Evolutionary conservation across 1,140 invertebrate genomes (phyloP).

Genomic region (Pseudomyrmex flavicornis): DNA sequence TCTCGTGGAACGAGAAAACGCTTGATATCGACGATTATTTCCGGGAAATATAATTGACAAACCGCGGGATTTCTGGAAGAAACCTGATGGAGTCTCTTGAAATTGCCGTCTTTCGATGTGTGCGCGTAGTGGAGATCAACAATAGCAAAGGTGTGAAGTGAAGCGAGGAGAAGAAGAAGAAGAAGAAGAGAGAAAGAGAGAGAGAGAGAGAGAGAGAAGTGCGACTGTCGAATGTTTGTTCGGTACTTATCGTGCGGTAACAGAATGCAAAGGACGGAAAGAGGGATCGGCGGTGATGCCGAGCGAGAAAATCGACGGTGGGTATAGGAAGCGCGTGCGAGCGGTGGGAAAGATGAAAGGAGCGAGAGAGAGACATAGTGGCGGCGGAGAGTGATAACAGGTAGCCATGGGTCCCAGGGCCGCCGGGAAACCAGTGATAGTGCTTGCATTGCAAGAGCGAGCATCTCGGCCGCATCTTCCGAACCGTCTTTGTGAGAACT

Average conservation of each 20-base stretch:
- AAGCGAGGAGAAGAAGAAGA: background rate
- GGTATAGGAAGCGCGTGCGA: slow-evolving; percentile 5
- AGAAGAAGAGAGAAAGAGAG: slow-evolving; percentile 39
- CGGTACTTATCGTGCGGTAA: slow-evolving; percentile 69
- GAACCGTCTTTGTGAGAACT: background rate
- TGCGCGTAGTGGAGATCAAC: slow-evolving; percentile 24
- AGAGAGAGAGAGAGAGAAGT: slow-evolving; percentile 61
- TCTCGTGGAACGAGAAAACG: background rate
- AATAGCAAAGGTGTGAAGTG: slow-evolving; percentile 18
- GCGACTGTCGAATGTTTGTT: slow-evolving; percentile 68
- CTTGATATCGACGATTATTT: slow-evolving; percentile 38
- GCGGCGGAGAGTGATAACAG: slow-evolving; percentile 76
- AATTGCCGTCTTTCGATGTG: slow-evolving; percentile 47
- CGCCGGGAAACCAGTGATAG: slow-evolving; percentile 76
- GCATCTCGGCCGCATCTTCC: slow-evolving; percentile 60
- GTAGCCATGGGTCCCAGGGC: slow-evolving; percentile 72
- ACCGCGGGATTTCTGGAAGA: slow-evolving; percentile 15
- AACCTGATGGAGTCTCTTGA: background rate
- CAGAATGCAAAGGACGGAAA: slow-evolving; percentile 56
- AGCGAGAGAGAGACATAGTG: slow-evolving; percentile 50
- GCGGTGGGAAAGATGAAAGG: slow-evolving; percentile 49
- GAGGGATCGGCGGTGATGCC: slow-evolving; percentile 40
- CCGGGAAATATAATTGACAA: slow-evolving; percentile 39
- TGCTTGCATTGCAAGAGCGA: slow-evolving; percentile 63
- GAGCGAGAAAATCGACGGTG: slow-evolving; percentile 45